A percentile compares a stretch with the other conserved stretches of the same genome.
phyloP scores from a whole-genome alignment of 2,113 vertebrate species.

The Sinocyclocheilus rhinocerous region DNA sequence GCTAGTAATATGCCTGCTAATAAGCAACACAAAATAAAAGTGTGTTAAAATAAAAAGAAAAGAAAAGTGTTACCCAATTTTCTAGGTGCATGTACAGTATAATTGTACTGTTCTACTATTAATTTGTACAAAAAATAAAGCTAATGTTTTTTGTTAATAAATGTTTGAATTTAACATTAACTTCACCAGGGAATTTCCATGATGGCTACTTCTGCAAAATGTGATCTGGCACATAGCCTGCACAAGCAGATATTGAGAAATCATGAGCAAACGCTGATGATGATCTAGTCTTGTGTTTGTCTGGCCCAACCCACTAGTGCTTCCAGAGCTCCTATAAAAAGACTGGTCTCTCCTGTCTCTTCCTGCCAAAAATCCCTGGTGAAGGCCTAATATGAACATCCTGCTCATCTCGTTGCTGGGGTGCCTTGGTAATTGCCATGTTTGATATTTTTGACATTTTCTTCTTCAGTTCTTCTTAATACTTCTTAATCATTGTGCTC shows the following conservation, averaged over 20 bases:
- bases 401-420: constrained; percentile 65
- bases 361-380: constrained; percentile 37
- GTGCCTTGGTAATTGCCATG: constrained; percentile 70
- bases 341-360: not conserved
- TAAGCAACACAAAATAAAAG: too few species aligned
- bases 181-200: not conserved
- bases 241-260: constrained; percentile 64
- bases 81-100: not conserved
- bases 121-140: not conserved
- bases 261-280: constrained; percentile 55
- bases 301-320: constrained; percentile 28
- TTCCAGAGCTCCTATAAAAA: constrained; percentile 67
- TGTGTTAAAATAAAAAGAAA: too few species aligned
- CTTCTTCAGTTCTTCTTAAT: not conserved
- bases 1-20: too few species aligned
- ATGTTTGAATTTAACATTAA: not conserved
- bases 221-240: not conserved
- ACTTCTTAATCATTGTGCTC: not conserved
- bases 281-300: not conserved
- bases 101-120: not conserved
- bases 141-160: not conserved
- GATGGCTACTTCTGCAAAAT: not conserved
- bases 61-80: not conserved
- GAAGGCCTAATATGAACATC: constrained; percentile 67
- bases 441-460: not conserved